phyloP scores from a whole-genome alignment of 2,113 vertebrate species.

The Forbesichthys agassizii region DNA sequence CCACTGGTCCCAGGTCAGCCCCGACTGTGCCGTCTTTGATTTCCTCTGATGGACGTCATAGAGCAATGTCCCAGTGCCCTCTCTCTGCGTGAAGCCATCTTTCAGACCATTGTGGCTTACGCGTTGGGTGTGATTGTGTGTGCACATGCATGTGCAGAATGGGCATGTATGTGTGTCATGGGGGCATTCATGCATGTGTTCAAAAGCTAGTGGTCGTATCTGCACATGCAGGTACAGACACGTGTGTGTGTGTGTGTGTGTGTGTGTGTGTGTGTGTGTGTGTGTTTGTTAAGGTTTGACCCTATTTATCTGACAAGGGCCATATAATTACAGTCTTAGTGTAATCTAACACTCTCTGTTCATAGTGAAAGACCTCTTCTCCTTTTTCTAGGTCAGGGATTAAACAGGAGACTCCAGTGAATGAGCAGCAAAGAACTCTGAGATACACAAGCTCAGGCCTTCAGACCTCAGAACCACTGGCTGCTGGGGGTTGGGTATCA shows the following conservation, averaged over 20 bases:
- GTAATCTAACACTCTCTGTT: conserved; percentile 71
- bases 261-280: conserved; percentile 17
- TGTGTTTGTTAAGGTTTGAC: conserved; percentile 22
- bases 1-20: conserved; percentile 16
- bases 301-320: conserved; percentile 46
- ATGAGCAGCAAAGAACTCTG: conserved; percentile 53
- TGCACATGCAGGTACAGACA: not conserved
- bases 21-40: conserved; percentile 30
- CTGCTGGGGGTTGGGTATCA: conserved; percentile 42
- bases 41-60: conserved; percentile 21
- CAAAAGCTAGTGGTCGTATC: not conserved
- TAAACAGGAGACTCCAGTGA: conserved; percentile 50
- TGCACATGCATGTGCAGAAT: not conserved
- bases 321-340: conserved; percentile 72
- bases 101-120: not conserved
- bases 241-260: conserved; percentile 20
- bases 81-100: not conserved
- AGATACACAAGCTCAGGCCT: conserved; percentile 21
- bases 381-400: conserved; percentile 62
- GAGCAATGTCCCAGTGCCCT: conserved; percentile 4
- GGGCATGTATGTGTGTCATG: not conserved
- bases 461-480: conserved; percentile 22
- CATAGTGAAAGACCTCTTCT: conserved; percentile 53
- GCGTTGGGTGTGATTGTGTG: not conserved
- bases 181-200: not conserved